Percentiles rank a stretch among this genome's conserved stretches.
These are phyloP conservation scores for Mormyrops boulengeri DNA, from an alignment of 2,797 vertebrate genomes.

Conservation along the genomic window DNA sequence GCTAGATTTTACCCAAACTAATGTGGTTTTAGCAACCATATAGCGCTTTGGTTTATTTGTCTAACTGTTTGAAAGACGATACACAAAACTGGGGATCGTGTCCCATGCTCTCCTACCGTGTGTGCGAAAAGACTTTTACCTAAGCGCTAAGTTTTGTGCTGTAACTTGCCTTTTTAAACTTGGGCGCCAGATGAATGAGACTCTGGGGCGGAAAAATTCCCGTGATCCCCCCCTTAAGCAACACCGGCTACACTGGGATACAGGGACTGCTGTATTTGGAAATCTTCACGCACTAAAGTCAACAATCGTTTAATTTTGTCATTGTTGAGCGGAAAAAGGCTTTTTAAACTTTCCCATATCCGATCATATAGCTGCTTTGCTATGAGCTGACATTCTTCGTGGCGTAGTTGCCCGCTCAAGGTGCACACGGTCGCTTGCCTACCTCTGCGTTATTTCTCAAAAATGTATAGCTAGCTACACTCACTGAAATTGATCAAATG, in stretches of 20 bases:
- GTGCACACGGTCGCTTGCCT: not conserved
- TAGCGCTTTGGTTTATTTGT: not conserved
- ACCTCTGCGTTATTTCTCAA: not conserved
- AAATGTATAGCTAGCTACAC: not conserved
- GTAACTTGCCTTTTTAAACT: slow-evolving; percentile 21
- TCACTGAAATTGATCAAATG: not conserved
- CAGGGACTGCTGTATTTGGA: not conserved
- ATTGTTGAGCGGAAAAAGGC: not conserved
- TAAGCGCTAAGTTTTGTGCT: not conserved
- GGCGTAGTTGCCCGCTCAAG: not conserved
- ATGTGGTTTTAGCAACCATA: not conserved
- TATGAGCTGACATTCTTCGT: not conserved
- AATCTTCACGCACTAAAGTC: not conserved
- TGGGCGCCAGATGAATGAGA: slow-evolving; percentile 23
- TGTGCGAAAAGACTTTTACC: not conserved
- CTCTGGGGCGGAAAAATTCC: not conserved
- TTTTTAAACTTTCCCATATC: not conserved
- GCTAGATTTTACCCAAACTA: not conserved
- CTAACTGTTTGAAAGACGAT: not conserved
- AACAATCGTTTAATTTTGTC: not conserved
- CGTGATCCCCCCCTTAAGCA: not conserved
- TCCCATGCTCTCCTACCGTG: not conserved
- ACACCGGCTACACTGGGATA: not conserved
- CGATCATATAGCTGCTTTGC: not conserved
- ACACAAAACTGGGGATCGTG: not conserved